Conservation (phyloP, 1,140 invertebrate genomes). For the Trypoxylus dichotomus region DNA sequence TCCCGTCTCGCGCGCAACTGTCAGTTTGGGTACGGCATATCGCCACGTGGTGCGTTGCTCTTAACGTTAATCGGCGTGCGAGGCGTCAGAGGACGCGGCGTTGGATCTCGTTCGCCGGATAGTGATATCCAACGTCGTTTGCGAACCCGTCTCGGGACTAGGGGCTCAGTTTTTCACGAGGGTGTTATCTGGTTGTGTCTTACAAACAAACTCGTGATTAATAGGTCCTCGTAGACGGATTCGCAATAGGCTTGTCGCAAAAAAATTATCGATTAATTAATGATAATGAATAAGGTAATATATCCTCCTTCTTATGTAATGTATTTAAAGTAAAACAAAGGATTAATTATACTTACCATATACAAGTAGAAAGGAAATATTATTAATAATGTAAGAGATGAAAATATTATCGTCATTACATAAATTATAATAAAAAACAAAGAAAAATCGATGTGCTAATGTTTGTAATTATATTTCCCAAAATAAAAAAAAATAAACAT, state of each 20-base stretch:
- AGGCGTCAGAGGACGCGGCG: neutral
- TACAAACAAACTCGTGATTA: slow-evolving; percentile 36
- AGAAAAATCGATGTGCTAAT: neutral
- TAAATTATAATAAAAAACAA: neutral
- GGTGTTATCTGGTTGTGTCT: slow-evolving; percentile 41
- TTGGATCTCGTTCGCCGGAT: neutral
- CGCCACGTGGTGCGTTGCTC: neutral
- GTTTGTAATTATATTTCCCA: neutral
- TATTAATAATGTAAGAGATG: neutral
- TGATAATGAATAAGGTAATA: slow-evolving; percentile 44
- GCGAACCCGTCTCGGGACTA: neutral
- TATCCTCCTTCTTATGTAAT: slow-evolving; percentile 29
- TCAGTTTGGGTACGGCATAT: neutral
- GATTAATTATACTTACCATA: neutral
- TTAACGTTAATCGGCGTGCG: neutral
- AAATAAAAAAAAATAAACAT: neutral
- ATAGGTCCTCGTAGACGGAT: slow-evolving; percentile 33
- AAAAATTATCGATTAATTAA: slow-evolving; percentile 40
- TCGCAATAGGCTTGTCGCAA: slow-evolving; percentile 28
- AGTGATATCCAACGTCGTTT: neutral
- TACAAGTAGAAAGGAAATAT: neutral
- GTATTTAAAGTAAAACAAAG: neutral
- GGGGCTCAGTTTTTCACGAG: slow-evolving; percentile 48
- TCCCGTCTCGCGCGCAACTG: neutral
- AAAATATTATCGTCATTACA: slow-evolving; percentile 3